Evolutionary conservation across 2,888 invertebrate species (phyloP).

Genomic region (Cistogaster globosa): DNA sequence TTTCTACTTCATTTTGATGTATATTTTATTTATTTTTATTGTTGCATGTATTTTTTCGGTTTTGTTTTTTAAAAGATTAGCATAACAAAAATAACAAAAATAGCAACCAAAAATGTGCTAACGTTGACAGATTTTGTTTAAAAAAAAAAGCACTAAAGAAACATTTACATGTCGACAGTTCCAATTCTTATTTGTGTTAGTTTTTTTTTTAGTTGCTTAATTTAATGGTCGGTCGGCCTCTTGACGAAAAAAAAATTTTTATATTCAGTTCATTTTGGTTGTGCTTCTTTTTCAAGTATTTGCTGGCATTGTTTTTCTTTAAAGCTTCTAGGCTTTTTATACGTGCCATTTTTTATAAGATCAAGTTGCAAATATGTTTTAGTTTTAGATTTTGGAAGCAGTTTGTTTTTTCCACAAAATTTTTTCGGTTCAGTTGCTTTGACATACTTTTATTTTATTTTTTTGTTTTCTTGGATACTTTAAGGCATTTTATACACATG

Average conservation of each 20-base stretch:
- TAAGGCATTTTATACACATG: slow-evolving; percentile 12
- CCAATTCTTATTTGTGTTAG: slow-evolving; percentile 34
- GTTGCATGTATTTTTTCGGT: slow-evolving; percentile 3
- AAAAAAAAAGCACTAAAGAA: slow-evolving; percentile 24
- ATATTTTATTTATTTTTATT: too few species aligned
- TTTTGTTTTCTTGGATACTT: background rate
- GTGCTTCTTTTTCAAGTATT: slow-evolving; percentile 12
- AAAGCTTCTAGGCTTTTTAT: slow-evolving; percentile 42
- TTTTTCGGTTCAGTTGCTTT: slow-evolving; percentile 66
- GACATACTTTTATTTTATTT: slow-evolving; percentile 55
- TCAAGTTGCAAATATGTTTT: slow-evolving; percentile 69
- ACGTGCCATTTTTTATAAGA: slow-evolving; percentile 66
- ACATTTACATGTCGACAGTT: slow-evolving; percentile 64
- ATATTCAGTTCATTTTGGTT: slow-evolving; percentile 4
- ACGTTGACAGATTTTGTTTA: slow-evolving; percentile 56
- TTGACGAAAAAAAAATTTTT: slow-evolving; percentile 21
- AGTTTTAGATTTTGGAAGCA: slow-evolving; percentile 42
- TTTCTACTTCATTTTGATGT: too few species aligned
- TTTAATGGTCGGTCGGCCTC: slow-evolving; percentile 27
- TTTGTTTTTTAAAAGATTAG: slow-evolving; percentile 5
- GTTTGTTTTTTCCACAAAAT: slow-evolving; percentile 6
- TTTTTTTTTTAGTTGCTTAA: slow-evolving; percentile 16
- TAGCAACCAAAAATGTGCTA: slow-evolving; percentile 33
- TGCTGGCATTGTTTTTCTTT: slow-evolving; percentile 16
- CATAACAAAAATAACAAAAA: background rate